Evolutionary conservation across 1,140 invertebrate species (phyloP), one percentile per base, ranked within the genome.

Genomic region (Pectinophora gossypiella): DNA sequence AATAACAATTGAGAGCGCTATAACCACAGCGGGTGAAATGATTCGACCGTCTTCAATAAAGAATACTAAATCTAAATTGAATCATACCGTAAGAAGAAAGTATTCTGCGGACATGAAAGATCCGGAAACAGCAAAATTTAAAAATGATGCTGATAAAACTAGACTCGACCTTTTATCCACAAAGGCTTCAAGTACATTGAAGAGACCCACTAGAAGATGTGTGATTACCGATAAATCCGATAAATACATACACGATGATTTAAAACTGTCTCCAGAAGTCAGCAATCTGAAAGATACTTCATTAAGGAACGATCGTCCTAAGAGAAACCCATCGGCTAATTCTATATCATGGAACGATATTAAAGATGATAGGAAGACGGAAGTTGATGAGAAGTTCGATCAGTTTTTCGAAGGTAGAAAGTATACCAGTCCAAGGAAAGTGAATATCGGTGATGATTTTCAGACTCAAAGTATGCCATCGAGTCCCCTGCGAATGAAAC

Each of bases 381-480:
- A 82, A 50, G 36, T 79, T 5, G 80, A 85, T 61, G 52, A 73
- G 18, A 83, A 85, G 64, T 87, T 85, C 55, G 65, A 77, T 2
- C 57, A 79, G 19, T 83, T 73, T 64, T 85, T 87, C 60, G 70
- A 77, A n/a, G 59, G 59, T 20, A 68, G 64, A 23, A 68, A 67
- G 51, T 62, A 55, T 52, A 36, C 21, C 48, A 66, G 44, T 55
- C 36, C 54, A 32, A 62, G 43, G 27, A 64, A 56, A 54, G 56
- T 52, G 49, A 64, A 71, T 27, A 32, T 52, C 32, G 51, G 55
- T 19, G 64, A 64, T 27, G 71, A 73, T n/a, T 84, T 72, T 60
- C 83, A 69, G 69, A 86, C 81, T 6, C 75, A 70, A 59, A 91
- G 90, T 75, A 89, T 89, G 64, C 90, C 90, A 0, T 89, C 87